These are phyloP conservation scores for Bilobella aurantiaca DNA, from an alignment of 1,140 invertebrate genomes.

Conservation along the genomic window DNA sequence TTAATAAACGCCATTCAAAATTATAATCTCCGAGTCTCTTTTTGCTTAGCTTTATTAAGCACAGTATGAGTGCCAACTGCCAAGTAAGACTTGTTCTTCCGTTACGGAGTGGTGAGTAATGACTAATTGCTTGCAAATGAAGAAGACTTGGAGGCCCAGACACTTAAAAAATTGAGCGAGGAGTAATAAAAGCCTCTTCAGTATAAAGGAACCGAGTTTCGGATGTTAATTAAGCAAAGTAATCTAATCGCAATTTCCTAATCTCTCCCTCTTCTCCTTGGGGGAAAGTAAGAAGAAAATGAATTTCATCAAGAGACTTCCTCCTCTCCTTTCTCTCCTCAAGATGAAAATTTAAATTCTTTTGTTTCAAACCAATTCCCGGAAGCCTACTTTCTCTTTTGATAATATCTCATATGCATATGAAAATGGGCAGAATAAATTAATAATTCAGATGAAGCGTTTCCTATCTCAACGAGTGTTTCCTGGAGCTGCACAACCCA, in stretches of 20 bases:
- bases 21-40: no score
- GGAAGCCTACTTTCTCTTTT: no score
- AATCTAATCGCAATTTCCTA: slow-evolving; percentile 16
- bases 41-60: no score
- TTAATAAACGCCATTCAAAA: no score
- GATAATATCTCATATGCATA: no score
- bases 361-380: no score
- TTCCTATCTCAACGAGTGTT: no score
- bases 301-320: background rate
- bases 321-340: background rate
- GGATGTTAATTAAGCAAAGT: slow-evolving; percentile 30
- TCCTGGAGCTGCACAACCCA: no score
- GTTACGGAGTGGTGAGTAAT: background rate
- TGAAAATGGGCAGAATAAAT: no score
- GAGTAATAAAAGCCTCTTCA: background rate
- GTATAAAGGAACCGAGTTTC: background rate
- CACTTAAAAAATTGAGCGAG: background rate
- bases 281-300: background rate
- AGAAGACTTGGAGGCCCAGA: background rate
- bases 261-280: slow-evolving; percentile 2
- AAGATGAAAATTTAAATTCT: no score
- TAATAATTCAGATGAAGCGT: no score
- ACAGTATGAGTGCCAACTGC: background rate
- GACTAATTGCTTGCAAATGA: no score
- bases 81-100: background rate